Base-by-base conservation (phyloP, 2,888 invertebrate genomes). In the Sesamia inferens region DNA sequence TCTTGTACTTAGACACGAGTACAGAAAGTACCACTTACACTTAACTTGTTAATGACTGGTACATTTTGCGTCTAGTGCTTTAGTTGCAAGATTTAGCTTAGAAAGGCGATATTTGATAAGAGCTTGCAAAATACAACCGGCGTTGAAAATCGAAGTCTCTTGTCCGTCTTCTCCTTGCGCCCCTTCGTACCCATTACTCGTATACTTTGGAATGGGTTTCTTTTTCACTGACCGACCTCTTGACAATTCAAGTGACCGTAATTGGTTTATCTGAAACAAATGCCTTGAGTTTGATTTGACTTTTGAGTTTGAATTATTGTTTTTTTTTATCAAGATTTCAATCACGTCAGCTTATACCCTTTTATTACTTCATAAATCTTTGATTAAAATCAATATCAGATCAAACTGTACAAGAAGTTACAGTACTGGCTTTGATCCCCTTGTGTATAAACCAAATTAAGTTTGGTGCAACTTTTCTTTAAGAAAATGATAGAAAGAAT, bases 11-110 rank as follows among this genome's bases (percentile, higher is more conserved):
- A 81, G 55, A 75, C 62, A 13, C 22, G 39, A 57, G 74, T 51
- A 72, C 81, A 63, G 48, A 68, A 68, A 78, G 76, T 68, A 78
- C 57, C 47, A 81, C 55, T 31, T 22, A 63, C 39, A 80, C 75
- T 80, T 67, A 58, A 67, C 47, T 80, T 62, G 57, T 75, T 80
- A 80, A 75, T 80, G 57, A 55, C 63, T 24, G 51, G 48, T 55
- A 81, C 54, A 57, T 64, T 62, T 76, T 54, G 47, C 67, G 58
- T 62, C 19, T 42, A 75, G 44, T 63, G 42, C 31, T 63, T 54
- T 42, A 54, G 16, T 67, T 54, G n/a, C 22, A 55, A 47, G 31
- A 39, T 54, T 75, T 42, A 54, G 47, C 8, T 11, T 2, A 55
- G 42, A 42, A n/a, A 13, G 13, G 47, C 2, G 39, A 48, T 22